These are phyloP conservation scores for Plestiodon gilberti DNA, from an alignment of 2,113 vertebrate species.

Conservation along the genomic window DNA sequence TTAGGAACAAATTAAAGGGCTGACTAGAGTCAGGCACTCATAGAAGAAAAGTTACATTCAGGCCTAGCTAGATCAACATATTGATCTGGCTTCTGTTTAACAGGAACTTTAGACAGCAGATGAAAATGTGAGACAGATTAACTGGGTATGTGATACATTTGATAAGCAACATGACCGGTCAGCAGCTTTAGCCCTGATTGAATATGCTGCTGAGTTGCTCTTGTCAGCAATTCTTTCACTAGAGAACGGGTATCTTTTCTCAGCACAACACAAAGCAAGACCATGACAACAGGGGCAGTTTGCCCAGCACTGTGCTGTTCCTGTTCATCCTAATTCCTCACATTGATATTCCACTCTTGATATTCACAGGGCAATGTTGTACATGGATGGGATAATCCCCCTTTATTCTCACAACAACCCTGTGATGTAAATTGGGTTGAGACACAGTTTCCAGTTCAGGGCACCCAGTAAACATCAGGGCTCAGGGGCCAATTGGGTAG, in stretches of 20 bases:
- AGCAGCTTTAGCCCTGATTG: slow-evolving; percentile 16
- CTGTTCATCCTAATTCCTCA: not conserved
- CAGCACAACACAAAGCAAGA: not conserved
- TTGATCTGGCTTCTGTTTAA: slow-evolving; percentile 19
- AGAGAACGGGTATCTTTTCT: not conserved
- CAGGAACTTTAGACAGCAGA: not conserved
- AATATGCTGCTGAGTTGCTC: not conserved
- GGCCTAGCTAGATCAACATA: not conserved
- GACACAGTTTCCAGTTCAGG: too few relatives aligned
- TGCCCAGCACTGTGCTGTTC: not conserved
- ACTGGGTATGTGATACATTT: not conserved
- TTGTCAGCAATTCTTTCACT: not conserved
- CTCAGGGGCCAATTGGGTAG: too few relatives aligned
- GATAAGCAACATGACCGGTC: not conserved
- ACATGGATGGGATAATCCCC: too few relatives aligned
- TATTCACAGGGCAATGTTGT: too few relatives aligned
- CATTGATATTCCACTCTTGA: too few relatives aligned
- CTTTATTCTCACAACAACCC: too few relatives aligned
- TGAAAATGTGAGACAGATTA: slow-evolving; percentile 14
- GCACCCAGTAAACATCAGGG: too few relatives aligned
- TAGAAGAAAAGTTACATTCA: slow-evolving; percentile 7
- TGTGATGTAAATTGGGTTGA: too few relatives aligned
- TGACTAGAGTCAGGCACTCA: not conserved
- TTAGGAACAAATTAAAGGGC: slow-evolving; percentile 17
- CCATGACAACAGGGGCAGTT: not conserved